Conservation (phyloP, 2,113 vertebrate species). For the Phyllostomus discolor region DNA sequence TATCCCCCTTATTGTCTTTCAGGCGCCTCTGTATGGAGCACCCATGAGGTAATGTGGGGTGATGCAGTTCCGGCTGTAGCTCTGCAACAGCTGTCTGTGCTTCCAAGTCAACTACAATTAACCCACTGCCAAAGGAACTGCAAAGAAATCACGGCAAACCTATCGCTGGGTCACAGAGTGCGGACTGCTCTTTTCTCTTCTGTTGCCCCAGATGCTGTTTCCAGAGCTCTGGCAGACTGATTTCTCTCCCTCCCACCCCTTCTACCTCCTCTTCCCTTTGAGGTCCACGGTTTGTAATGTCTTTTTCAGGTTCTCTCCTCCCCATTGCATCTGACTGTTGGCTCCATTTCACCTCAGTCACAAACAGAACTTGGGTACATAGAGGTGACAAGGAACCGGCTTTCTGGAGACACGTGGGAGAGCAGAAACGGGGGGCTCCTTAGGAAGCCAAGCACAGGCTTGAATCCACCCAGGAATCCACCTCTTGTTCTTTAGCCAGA, state of each 20-base stretch:
- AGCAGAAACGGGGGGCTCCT: neutral
- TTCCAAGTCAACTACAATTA: slow-evolving; percentile 49
- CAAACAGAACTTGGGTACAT: neutral
- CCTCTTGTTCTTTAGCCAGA: neutral
- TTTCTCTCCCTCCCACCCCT: fast-evolving
- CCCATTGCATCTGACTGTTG: neutral
- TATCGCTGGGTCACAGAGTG: slow-evolving; percentile 20
- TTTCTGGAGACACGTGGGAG: neutral
- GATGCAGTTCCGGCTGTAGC: neutral
- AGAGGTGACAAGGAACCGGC: fast-evolving
- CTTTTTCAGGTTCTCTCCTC: neutral
- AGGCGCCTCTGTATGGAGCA: neutral
- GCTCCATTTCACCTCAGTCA: slow-evolving; percentile 20
- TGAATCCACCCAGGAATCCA: neutral
- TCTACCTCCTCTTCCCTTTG: neutral
- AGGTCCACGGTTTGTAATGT: neutral
- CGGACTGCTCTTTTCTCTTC: slow-evolving; percentile 31
- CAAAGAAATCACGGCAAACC: slow-evolving; percentile 64
- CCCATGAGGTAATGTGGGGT: neutral
- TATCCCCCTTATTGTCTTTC: neutral
- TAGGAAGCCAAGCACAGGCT: neutral
- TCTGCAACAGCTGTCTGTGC: neutral
- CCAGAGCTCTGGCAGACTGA: neutral
- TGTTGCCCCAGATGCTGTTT: slow-evolving; percentile 55
- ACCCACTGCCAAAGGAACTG: slow-evolving; percentile 35